Percentiles rank a stretch among this genome's conserved stretches.
phyloP scores from a whole-genome alignment of 2,113 vertebrate species.

The Pomatorhinus ruficollis region DNA sequence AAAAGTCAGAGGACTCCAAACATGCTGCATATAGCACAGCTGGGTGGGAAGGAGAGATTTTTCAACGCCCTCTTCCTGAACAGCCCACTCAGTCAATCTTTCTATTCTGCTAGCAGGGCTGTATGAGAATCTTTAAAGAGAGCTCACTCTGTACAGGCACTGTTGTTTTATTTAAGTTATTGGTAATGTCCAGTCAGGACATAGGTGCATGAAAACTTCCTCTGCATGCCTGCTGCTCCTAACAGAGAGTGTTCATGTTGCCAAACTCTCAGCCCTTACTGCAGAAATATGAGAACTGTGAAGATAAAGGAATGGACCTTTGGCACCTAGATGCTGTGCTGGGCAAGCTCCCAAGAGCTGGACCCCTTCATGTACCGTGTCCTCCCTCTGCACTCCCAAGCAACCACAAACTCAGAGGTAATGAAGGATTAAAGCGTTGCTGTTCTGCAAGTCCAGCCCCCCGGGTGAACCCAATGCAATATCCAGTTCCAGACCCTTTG shows the following conservation, averaged over 20 bases:
- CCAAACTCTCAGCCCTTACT: not conserved
- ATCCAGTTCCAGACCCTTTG: not conserved
- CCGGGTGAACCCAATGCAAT: not conserved
- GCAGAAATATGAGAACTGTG: not conserved
- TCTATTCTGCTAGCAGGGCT: not conserved
- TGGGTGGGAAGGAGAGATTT: not conserved
- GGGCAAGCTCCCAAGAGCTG: not conserved
- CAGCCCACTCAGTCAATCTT: not conserved
- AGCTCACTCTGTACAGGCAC: not conserved
- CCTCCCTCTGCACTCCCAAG: not conserved
- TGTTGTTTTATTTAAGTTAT: not conserved
- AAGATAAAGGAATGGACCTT: not conserved
- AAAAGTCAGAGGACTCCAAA: not conserved
- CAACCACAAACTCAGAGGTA: not conserved
- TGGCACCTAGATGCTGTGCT: not conserved
- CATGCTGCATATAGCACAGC: not conserved
- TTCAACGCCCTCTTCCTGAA: not conserved
- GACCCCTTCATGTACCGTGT: fast-evolving
- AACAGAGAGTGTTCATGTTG: not conserved
- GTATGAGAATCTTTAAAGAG: not conserved
- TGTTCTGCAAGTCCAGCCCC: not conserved
- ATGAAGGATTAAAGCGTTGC: not conserved
- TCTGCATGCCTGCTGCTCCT: not conserved
- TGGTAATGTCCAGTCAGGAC: not conserved
- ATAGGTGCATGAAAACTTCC: not conserved